Conservation (phyloP, 2,888 invertebrate species). For the Pseudanteris insignis region DNA sequence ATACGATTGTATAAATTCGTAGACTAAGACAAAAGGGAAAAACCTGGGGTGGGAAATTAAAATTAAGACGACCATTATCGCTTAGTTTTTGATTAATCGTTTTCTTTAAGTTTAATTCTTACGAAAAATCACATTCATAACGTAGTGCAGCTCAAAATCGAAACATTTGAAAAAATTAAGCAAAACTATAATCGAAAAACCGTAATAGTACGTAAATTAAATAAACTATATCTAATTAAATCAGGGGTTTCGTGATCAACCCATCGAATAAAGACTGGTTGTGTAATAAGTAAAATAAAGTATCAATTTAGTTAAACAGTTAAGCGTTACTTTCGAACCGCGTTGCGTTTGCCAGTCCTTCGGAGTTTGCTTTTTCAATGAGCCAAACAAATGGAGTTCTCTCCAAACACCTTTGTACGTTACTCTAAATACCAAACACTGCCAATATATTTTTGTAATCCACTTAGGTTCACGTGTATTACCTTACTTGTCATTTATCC, state of each 20-base stretch:
- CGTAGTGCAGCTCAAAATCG: slow-evolving; percentile 14
- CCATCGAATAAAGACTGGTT: slow-evolving; percentile 61
- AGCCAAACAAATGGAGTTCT: slow-evolving; percentile 6
- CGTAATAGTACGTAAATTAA: slow-evolving; percentile 22
- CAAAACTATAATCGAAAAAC: slow-evolving; percentile 15
- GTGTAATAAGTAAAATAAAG: slow-evolving; percentile 54
- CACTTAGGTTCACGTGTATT: slow-evolving; percentile 2
- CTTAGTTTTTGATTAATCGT: slow-evolving; percentile 27
- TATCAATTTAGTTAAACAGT: slow-evolving; percentile 46
- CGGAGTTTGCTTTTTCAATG: slow-evolving; percentile 8
- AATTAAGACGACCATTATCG: slow-evolving; percentile 35
- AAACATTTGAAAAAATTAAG: neutral
- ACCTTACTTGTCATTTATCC: slow-evolving; percentile 3
- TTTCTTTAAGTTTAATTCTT: slow-evolving; percentile 21
- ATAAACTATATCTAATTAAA: slow-evolving; percentile 31
- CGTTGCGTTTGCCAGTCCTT: slow-evolving; percentile 10
- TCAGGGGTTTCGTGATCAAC: slow-evolving; percentile 45
- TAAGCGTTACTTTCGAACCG: slow-evolving; percentile 14
- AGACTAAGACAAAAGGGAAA: slow-evolving; percentile 29
- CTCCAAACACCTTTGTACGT: slow-evolving; percentile 15
- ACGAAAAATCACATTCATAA: slow-evolving; percentile 1
- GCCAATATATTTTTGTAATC: slow-evolving; percentile 34
- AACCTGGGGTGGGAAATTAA: slow-evolving; percentile 1
- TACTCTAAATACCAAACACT: slow-evolving; percentile 25
- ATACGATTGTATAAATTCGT: slow-evolving; percentile 42